Conservation (phyloP, 2,113 vertebrate genomes). For the Scophthalmus maximus region DNA sequence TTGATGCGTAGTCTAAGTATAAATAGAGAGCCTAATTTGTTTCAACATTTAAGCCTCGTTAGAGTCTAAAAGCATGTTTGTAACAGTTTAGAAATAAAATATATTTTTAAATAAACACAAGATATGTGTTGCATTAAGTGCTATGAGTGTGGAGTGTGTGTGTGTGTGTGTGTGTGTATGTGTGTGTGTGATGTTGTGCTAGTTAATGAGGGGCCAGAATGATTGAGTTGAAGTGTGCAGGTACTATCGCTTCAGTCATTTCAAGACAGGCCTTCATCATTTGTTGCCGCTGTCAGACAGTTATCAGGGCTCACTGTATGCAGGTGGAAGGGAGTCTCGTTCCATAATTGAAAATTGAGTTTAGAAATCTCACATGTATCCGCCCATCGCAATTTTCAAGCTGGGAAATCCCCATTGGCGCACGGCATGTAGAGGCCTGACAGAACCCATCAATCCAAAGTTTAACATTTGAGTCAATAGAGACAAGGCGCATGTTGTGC, state of each 20-base stretch:
- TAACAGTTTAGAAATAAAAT: background rate
- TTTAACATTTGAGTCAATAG: conserved; percentile 65
- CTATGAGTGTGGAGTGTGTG: background rate
- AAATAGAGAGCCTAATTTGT: conserved; percentile 1
- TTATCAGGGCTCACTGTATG: conserved; percentile 69
- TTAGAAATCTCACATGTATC: conserved; percentile 73
- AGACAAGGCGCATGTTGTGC: conserved; percentile 49
- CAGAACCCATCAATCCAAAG: conserved; percentile 65
- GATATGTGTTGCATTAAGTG: conserved; percentile 16
- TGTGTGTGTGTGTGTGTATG: background rate
- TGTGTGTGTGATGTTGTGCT: conserved; percentile 4
- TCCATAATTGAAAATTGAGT: conserved; percentile 75
- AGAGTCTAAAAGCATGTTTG: background rate
- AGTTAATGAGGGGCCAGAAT: conserved; percentile 64
- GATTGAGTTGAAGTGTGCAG: conserved; percentile 53
- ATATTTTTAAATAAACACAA: conserved; percentile 25
- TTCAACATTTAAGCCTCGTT: conserved; percentile 13
- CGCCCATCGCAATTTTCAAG: conserved; percentile 68
- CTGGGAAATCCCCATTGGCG: conserved; percentile 56
- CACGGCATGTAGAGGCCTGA: conserved; percentile 44
- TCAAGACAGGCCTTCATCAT: conserved; percentile 68
- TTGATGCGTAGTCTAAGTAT: conserved; percentile 1
- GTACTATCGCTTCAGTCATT: conserved; percentile 67
- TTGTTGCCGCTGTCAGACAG: conserved; percentile 68
- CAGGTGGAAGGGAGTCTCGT: conserved; percentile 52